A percentile compares a stretch with the other conserved stretches of the same genome.
Evolutionary conservation across 2,113 vertebrate genomes (phyloP).

Genomic region (Mastomys coucha): DNA sequence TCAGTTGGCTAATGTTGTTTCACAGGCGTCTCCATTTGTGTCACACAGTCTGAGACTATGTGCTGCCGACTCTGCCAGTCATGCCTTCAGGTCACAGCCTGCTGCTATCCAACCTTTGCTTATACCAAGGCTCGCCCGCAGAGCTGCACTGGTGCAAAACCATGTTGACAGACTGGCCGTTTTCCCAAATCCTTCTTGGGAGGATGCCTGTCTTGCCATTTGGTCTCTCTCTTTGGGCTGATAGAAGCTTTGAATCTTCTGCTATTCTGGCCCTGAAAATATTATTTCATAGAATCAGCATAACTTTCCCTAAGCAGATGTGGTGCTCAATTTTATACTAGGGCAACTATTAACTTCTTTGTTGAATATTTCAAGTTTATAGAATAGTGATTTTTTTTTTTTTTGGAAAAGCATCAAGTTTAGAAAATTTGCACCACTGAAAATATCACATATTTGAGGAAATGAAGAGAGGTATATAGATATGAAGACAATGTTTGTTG

Average conservation of each 20-base stretch:
- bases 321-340: not conserved
- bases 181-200: constrained; percentile 34
- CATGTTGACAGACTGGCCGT: constrained; percentile 58
- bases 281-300: not conserved
- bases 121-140: not conserved
- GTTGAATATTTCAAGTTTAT: not conserved
- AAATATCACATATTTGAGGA: not conserved
- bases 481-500: not conserved
- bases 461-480: not conserved
- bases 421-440: not conserved
- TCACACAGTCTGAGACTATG: not conserved
- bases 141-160: not conserved
- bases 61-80: not conserved
- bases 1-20: constrained; percentile 44
- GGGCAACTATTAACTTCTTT: not conserved
- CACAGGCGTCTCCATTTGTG: constrained; percentile 46
- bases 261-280: not conserved
- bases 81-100: constrained; percentile 22
- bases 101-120: constrained; percentile 24
- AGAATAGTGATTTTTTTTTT: not conserved
- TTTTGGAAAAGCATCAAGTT: not conserved
- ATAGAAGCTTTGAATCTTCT: constrained; percentile 27
- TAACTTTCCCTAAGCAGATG: not conserved
- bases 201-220: constrained; percentile 49
- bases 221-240: constrained; percentile 51